Percentiles rank a stretch among this genome's conserved stretches.
Conservation (phyloP, 2,113 vertebrate species). For the Ceyx melanurus region DNA sequence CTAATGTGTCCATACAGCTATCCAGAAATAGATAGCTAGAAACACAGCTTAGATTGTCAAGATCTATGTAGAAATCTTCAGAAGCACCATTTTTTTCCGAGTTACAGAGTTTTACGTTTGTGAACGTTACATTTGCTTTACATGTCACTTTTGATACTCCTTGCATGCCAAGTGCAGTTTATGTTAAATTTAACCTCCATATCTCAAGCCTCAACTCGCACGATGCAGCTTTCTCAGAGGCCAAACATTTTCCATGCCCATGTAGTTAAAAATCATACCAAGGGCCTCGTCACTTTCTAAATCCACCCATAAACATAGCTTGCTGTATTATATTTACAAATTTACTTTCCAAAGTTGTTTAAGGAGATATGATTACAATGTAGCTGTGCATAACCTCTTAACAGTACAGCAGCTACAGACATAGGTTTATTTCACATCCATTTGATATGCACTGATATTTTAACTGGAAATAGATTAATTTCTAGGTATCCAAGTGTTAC, state of each 20-base stretch:
- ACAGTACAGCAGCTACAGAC: background rate
- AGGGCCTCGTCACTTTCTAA: background rate
- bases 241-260: background rate
- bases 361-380: conserved; percentile 19
- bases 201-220: background rate
- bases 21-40: background rate
- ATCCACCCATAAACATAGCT: background rate
- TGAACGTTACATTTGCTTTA: background rate
- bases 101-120: background rate
- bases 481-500: background rate
- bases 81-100: background rate
- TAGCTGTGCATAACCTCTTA: conserved; percentile 9
- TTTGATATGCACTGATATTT: conserved; percentile 21
- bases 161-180: background rate
- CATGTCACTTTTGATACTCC: background rate
- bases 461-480: conserved; percentile 26
- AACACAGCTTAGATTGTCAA: background rate
- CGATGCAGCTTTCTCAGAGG: background rate
- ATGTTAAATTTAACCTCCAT: background rate
- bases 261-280: background rate
- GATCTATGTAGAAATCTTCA: background rate
- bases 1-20: background rate
- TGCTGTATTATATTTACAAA: background rate
- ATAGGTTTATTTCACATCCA: background rate
- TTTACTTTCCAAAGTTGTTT: background rate